These are phyloP conservation scores for Hoplodrina blanda DNA, from an alignment of 2,888 invertebrate genomes.

Conservation along the genomic window DNA sequence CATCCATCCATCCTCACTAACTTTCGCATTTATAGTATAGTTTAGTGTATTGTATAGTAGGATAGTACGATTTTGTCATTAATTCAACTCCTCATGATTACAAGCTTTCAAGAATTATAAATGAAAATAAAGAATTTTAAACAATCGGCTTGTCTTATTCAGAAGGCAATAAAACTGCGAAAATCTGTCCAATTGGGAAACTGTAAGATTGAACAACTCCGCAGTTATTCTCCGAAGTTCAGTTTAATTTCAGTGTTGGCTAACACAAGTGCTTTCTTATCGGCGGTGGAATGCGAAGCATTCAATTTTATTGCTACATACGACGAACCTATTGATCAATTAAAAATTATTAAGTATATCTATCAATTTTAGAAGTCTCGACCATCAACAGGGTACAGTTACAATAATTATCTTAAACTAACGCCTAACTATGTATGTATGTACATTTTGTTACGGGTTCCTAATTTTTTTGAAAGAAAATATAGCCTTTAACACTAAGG, in stretches of 20 bases:
- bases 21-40: too few species aligned
- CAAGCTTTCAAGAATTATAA: not conserved
- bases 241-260: slow-evolving; percentile 1
- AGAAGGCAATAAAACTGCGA: not conserved
- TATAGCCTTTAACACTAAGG: too few species aligned
- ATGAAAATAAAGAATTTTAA: not conserved
- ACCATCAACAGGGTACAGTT: slow-evolving; percentile 13
- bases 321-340: slow-evolving; percentile 7
- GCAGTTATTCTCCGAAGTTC: not conserved
- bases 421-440: too few species aligned
- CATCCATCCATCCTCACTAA: too few species aligned
- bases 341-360: slow-evolving; percentile 4
- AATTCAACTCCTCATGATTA: slow-evolving; percentile 1
- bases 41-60: too few species aligned
- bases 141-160: not conserved
- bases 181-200: slow-evolving; percentile 9
- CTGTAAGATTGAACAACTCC: not conserved
- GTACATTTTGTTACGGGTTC: too few species aligned
- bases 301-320: not conserved
- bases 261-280: not conserved
- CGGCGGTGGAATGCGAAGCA: not conserved
- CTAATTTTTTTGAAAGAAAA: too few species aligned
- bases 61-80: too few species aligned
- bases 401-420: not conserved
- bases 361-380: not conserved